A percentile compares a stretch with the other conserved stretches of the same genome.
Conservation (phyloP, 1,140 invertebrate genomes). For the Cyphomyrmex costatus region DNA sequence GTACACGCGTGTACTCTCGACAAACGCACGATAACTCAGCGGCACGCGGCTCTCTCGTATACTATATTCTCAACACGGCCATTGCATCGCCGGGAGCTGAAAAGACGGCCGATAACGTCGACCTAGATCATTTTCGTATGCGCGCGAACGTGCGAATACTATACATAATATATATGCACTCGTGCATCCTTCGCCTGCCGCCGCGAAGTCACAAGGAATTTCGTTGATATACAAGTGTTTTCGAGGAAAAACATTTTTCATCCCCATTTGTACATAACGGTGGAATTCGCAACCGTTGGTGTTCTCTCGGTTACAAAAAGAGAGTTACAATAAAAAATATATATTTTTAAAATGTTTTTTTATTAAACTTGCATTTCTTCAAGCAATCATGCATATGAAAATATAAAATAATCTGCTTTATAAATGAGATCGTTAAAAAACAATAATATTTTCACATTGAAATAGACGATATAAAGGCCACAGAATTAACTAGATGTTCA, state of each 20-base stretch:
- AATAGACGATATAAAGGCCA: background rate
- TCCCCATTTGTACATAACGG: conserved; percentile 44
- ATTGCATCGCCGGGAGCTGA: conserved; percentile 50
- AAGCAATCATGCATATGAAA: background rate
- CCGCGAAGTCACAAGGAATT: conserved; percentile 44
- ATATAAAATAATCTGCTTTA: background rate
- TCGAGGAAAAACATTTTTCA: conserved; percentile 61
- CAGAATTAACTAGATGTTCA: background rate
- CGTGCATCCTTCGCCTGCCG: background rate
- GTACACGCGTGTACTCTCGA: conserved; percentile 26
- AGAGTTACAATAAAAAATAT: background rate
- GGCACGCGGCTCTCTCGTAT: conserved; percentile 1
- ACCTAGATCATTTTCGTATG: conserved; percentile 59
- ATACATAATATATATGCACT: conserved; percentile 32
- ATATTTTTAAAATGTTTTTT: background rate
- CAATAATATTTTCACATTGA: background rate
- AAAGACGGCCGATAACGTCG: conserved; percentile 60
- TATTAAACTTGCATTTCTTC: background rate
- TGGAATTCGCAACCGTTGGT: background rate
- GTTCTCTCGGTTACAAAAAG: background rate
- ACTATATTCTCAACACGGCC: conserved; percentile 49
- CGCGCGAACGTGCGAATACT: conserved; percentile 51
- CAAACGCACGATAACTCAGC: conserved; percentile 43
- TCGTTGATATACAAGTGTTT: conserved; percentile 59
- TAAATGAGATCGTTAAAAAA: background rate